Evolutionary conservation across 2,113 vertebrate species (phyloP).

Genomic region (Barnardius zonarius): DNA sequence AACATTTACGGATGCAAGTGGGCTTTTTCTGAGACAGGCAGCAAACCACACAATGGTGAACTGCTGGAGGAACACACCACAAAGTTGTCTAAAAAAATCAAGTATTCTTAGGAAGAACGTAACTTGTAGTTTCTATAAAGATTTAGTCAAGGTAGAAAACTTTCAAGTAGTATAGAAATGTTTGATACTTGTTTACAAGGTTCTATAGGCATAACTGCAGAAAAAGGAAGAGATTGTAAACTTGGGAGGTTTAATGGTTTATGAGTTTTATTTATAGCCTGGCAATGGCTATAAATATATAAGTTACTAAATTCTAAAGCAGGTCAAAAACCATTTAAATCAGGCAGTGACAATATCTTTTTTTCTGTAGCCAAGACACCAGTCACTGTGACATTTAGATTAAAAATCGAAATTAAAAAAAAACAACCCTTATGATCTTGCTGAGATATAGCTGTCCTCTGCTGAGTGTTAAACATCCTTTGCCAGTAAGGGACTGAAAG

Average conservation of each 20-base stretch:
- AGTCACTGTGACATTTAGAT: not conserved
- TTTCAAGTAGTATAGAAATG: not conserved
- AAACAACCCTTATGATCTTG: not conserved
- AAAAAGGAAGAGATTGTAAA: not conserved
- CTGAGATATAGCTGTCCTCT: not conserved
- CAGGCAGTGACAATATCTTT: not conserved
- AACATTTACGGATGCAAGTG: no score
- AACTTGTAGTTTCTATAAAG: not conserved
- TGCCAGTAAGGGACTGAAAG: not conserved
- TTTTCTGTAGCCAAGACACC: not conserved
- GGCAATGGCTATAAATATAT: not conserved
- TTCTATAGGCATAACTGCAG: not conserved
- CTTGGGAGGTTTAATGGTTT: not conserved
- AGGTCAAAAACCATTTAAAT: not conserved
- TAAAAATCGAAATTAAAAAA: not conserved
- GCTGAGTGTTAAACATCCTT: not conserved
- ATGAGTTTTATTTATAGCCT: not conserved
- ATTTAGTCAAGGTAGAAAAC: not conserved
- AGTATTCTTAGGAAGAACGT: not conserved
- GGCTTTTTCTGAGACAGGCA: not conserved
- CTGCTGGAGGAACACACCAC: not conserved
- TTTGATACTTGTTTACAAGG: not conserved
- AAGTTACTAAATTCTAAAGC: not conserved
- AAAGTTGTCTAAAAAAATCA: not conserved
- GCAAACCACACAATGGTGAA: not conserved